Conservation (phyloP, 2,113 vertebrate genomes). For the Hydrochoerus hydrochaeris region DNA sequence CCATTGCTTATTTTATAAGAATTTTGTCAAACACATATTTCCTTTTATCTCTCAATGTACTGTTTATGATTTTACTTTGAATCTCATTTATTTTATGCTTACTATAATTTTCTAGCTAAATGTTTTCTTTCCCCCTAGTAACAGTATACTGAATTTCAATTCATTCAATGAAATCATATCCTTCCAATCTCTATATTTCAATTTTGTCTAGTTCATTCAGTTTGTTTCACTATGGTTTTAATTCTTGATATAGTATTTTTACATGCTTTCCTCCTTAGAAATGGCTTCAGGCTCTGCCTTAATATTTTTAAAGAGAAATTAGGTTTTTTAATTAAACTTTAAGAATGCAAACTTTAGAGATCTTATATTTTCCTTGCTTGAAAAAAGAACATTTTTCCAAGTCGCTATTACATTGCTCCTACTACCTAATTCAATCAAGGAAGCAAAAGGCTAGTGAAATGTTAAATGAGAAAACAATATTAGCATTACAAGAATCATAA, state of each 20-base stretch:
- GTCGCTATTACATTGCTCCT: background rate
- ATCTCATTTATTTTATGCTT: background rate
- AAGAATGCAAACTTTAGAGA: background rate
- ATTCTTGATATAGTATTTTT: background rate
- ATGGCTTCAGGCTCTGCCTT: background rate
- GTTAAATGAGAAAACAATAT: background rate
- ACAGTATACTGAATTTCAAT: background rate
- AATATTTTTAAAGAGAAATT: constrained; percentile 4
- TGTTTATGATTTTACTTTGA: background rate
- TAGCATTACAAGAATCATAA: background rate
- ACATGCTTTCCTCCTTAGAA: background rate
- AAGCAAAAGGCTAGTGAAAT: background rate
- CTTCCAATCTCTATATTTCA: background rate
- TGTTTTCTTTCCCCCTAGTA: background rate
- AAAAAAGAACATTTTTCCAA: background rate
- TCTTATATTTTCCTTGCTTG: background rate
- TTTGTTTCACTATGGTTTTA: background rate
- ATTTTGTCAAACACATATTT: background rate
- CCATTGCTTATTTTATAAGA: background rate
- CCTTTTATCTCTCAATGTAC: background rate
- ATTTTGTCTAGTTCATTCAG: background rate
- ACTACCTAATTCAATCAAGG: constrained; percentile 33
- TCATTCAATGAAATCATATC: background rate
- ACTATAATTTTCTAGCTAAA: background rate
- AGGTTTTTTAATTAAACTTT: constrained; percentile 12